Base-by-base conservation (phyloP, 2,113 vertebrate genomes). In the Carlito syrichta region DNA sequence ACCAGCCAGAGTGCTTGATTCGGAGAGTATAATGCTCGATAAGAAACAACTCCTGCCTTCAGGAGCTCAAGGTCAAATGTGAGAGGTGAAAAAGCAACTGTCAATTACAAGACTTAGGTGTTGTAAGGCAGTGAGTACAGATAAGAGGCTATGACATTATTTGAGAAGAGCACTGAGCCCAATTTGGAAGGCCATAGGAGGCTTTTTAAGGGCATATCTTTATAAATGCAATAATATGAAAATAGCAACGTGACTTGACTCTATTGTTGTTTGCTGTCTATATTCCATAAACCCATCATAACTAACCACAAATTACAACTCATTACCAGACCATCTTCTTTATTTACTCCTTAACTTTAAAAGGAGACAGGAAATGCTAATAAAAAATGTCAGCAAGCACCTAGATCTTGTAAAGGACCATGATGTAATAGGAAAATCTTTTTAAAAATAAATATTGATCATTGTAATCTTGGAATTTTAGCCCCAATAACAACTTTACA, bases 381-480 rank as follows among this genome's bases (percentile, higher is more conserved):
- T 19, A 13, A 45, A 66, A 86, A 78, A 77, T 11, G 5, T 77
- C 22, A 86, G 27, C 16, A 81, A 60, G 8, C 40, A n/a, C 35
- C 35, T 45, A 10, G 43, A 13, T 84, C 38, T 58, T 81, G 5
- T 25, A 92, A 74, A 48, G 22, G 2, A 69, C 6, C 13, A 52
- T 35, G 76, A 69, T 71, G 69, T 71, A 38, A 74, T 3, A 9
- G 6, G 81, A 2, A 76, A 93, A 48, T 35, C 77, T 52, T 13
- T 94, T 93, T 92, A 56, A 60, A 93, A 73, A 27, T 83, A 91
- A 86, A 91, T 60, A 19, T 54, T 63, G 9, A 48, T 85, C n/a
- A 77, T 40, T 63, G 3, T 66, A 92, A 68, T n/a, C 4, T 81
- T 93, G 1, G 12, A 86, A 84, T 52, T 95, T 84, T 79, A 84